Conservation (phyloP, 2,888 invertebrate species). For the Plusia festucae region DNA sequence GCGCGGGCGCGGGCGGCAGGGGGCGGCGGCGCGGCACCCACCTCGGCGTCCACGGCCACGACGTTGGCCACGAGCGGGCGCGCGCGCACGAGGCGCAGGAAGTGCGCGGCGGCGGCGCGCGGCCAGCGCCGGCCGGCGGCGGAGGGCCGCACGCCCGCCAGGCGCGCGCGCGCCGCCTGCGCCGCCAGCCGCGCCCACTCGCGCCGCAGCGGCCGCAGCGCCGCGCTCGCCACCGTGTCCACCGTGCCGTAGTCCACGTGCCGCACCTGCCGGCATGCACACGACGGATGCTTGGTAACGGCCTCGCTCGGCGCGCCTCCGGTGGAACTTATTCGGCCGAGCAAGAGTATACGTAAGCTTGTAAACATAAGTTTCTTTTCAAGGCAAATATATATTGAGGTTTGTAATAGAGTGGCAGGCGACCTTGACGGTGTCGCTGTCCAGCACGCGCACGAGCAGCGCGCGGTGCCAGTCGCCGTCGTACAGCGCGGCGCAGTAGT, state of each 20-base stretch:
- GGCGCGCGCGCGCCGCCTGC: slow-evolving; percentile 87
- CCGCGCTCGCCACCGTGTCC: slow-evolving; percentile 64
- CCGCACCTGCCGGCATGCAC: slow-evolving; percentile 82
- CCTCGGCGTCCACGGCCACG: slow-evolving; percentile 58
- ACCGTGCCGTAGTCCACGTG: slow-evolving; percentile 90
- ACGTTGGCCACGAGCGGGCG: slow-evolving; percentile 78
- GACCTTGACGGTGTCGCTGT: slow-evolving; percentile 81
- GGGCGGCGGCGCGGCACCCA: slow-evolving; percentile 73
- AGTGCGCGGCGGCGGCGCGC: slow-evolving; percentile 74
- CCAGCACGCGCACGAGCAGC: slow-evolving; percentile 80
- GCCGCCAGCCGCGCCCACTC: slow-evolving; percentile 80
- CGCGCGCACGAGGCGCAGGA: slow-evolving; percentile 75
- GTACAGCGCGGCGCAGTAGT: slow-evolving; percentile 84
- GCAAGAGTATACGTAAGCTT: too few species aligned
- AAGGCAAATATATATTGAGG: too few species aligned
- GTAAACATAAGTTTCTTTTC: too few species aligned
- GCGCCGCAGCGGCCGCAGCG: slow-evolving; percentile 75
- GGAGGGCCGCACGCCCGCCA: slow-evolving; percentile 82
- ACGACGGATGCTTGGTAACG: too few species aligned
- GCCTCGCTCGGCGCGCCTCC: too few species aligned
- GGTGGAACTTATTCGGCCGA: too few species aligned
- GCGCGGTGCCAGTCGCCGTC: slow-evolving; percentile 87
- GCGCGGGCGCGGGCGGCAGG: slow-evolving; percentile 66
- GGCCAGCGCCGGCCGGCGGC: slow-evolving; percentile 83
- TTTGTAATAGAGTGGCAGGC: too few species aligned